phyloP scores from a whole-genome alignment of 2,888 invertebrate genomes.

The Tenthredo livida region DNA sequence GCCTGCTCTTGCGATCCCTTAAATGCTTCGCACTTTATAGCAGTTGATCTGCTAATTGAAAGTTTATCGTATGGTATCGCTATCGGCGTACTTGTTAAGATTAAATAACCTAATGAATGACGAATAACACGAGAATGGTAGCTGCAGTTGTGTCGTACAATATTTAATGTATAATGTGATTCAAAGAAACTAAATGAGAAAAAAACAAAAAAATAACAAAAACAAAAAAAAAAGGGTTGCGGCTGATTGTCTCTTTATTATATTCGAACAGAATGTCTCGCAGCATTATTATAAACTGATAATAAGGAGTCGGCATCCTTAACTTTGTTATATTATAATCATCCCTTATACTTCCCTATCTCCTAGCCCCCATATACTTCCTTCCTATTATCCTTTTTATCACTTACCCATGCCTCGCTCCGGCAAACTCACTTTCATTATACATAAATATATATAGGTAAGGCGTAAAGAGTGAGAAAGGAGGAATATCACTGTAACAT shows the following conservation, averaged over 20 bases:
- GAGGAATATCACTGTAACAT: constrained; percentile 37
- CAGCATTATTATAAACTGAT: background rate
- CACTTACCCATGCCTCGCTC: background rate
- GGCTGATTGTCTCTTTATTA: background rate
- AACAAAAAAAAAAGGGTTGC: background rate
- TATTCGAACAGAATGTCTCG: background rate
- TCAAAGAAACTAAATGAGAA: constrained; percentile 17
- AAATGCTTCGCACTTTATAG: constrained; percentile 62
- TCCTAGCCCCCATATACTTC: too few species aligned
- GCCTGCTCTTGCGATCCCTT: constrained; percentile 61
- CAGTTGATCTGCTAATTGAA: constrained; percentile 61
- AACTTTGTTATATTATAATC: background rate
- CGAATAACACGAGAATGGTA: constrained; percentile 39
- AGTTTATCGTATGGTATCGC: constrained; percentile 54
- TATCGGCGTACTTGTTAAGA: constrained; percentile 56
- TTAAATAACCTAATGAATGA: constrained; percentile 46
- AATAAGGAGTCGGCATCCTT: constrained; percentile 23
- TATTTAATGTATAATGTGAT: constrained; percentile 46
- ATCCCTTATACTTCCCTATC: background rate
- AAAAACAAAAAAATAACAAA: too few species aligned
- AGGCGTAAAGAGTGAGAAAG: constrained; percentile 15
- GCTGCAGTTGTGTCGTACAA: constrained; percentile 51
- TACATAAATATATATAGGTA: constrained; percentile 14
- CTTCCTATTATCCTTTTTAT: background rate
- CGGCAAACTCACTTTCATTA: constrained; percentile 22